These are phyloP conservation scores for Channa argus DNA, from an alignment of 2,113 vertebrate species.

Conservation along the genomic window DNA sequence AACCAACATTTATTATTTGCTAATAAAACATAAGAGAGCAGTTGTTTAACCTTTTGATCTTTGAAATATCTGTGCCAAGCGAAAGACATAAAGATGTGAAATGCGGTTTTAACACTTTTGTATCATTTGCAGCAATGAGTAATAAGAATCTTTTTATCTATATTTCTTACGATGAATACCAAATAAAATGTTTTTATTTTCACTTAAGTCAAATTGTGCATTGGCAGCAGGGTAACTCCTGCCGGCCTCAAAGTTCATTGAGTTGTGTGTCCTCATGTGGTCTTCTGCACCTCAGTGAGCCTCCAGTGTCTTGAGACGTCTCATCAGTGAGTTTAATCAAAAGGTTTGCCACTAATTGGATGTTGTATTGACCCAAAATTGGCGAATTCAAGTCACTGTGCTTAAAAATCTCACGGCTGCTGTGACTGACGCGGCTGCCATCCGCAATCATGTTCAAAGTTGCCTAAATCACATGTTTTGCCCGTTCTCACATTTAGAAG, in stretches of 20 bases:
- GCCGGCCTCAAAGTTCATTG: not conserved
- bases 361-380: constrained; percentile 45
- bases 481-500: constrained; percentile 39
- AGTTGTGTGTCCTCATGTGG: constrained; percentile 13
- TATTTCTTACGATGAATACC: no score
- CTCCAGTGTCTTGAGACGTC: constrained; percentile 7
- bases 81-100: no score
- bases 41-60: no score
- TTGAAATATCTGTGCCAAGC: not conserved
- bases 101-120: no score
- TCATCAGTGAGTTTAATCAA: constrained; percentile 30
- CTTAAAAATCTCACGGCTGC: constrained; percentile 34
- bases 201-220: not conserved
- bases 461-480: constrained; percentile 68
- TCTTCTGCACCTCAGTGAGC: constrained; percentile 3
- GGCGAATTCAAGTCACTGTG: constrained; percentile 23
- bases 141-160: no score
- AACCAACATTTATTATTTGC: no score
- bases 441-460: constrained; percentile 60
- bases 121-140: no score
- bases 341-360: constrained; percentile 41
- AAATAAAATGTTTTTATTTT: no score
- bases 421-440: constrained; percentile 38
- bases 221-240: constrained; percentile 2
- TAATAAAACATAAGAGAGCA: no score